These are phyloP conservation scores for Gallinago solitaria DNA, from an alignment of 2,797 vertebrate genomes.

Conservation along the genomic window DNA sequence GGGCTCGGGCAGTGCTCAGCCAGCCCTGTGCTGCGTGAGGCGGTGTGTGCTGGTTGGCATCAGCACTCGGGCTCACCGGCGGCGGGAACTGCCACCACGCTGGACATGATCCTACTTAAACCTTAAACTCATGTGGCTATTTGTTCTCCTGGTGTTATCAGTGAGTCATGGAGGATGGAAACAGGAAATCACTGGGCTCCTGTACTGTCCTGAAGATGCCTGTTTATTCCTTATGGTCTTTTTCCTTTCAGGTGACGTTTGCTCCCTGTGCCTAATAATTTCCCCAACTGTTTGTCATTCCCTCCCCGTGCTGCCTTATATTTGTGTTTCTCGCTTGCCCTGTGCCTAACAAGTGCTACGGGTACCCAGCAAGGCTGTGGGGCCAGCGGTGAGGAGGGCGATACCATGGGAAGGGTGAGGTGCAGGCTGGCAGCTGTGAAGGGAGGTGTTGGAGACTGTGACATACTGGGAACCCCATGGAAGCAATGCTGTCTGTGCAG, in stretches of 20 bases:
- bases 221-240: rapidly evolving
- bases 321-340: neutral
- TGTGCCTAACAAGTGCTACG: neutral
- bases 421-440: neutral
- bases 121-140: neutral
- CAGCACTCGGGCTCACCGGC: rapidly evolving
- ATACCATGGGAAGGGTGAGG: neutral
- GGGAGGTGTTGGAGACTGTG: neutral
- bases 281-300: neutral
- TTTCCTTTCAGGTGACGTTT: neutral
- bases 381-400: neutral
- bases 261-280: rapidly evolving
- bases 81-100: neutral
- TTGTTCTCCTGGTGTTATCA: neutral
- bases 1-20: rapidly evolving
- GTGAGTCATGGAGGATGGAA: neutral
- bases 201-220: neutral
- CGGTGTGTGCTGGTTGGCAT: rapidly evolving
- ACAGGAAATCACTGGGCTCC: neutral
- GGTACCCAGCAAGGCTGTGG: neutral
- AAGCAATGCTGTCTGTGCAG: rapidly evolving
- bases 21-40: neutral
- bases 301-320: neutral
- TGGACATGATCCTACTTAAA: neutral
- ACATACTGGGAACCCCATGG: rapidly evolving